Evolutionary conservation across 30 jellyfish, hydroid and myxozoan genomes (phyloP).

Genomic region (Cassiopea xamachana): DNA sequence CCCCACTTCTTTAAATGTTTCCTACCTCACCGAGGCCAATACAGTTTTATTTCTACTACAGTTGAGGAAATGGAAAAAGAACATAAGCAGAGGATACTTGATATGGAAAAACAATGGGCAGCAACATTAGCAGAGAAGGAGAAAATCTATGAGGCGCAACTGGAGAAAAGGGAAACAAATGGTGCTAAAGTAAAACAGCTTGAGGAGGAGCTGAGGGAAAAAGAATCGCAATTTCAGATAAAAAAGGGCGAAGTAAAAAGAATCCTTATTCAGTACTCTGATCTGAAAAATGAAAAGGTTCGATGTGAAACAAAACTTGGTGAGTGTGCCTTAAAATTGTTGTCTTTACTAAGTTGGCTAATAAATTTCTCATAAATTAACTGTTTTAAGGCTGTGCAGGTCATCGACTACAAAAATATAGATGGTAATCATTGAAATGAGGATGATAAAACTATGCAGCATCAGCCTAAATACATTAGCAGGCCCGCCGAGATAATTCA

Average conservation of each 20-base stretch:
- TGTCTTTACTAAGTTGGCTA: not conserved
- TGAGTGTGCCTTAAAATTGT: not conserved
- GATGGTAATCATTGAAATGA: too few relatives aligned
- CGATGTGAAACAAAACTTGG: constrained; percentile 58
- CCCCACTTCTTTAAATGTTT: too few relatives aligned
- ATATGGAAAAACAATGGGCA: constrained; percentile 17
- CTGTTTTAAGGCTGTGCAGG: too few relatives aligned
- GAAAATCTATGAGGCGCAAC: constrained; percentile 35
- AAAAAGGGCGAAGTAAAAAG: constrained; percentile 52
- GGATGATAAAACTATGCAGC: too few relatives aligned
- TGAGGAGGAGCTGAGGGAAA: constrained; percentile 62
- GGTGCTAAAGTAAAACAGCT: constrained; percentile 19
- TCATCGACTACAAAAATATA: too few relatives aligned
- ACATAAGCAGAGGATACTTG: constrained; percentile 4
- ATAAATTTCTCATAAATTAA: too few relatives aligned
- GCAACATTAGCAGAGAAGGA: constrained; percentile 19
- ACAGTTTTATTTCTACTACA: not conserved
- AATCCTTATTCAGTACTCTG: constrained; percentile 36
- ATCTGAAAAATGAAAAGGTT: constrained; percentile 50
- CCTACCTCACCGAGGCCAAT: not conserved
- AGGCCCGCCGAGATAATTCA: too few relatives aligned
- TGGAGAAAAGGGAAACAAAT: constrained; percentile 36
- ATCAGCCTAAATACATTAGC: too few relatives aligned
- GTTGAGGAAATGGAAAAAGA: constrained; percentile 31
- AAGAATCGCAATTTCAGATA: constrained; percentile 58